phyloP scores from a whole-genome alignment of 2,797 vertebrate genomes.

The Hybognathus amarus region DNA sequence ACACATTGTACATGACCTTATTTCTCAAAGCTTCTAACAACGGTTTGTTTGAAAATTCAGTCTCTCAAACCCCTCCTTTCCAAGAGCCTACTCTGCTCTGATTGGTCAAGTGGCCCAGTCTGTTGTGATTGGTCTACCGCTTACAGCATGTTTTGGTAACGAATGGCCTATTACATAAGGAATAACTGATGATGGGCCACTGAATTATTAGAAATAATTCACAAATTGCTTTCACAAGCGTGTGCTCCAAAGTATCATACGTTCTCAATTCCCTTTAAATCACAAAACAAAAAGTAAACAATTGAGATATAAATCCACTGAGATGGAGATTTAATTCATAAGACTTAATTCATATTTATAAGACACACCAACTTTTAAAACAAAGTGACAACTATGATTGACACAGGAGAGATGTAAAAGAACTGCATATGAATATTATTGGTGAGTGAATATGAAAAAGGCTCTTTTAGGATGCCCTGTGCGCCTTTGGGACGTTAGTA shows the following conservation, averaged over 20 bases:
- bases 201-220: neutral
- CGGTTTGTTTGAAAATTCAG: neutral
- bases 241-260: neutral
- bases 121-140: neutral
- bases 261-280: neutral
- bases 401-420: constrained; percentile 23
- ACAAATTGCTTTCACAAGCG: neutral
- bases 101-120: neutral
- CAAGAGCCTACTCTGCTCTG: neutral
- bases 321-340: too few relatives aligned
- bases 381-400: too few relatives aligned
- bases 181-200: too few relatives aligned
- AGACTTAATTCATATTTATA: constrained; percentile 1
- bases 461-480: constrained; percentile 24
- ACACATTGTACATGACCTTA: neutral
- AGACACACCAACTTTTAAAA: neutral
- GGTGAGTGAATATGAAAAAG: constrained; percentile 34
- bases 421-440: constrained; percentile 53
- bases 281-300: neutral
- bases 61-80: neutral
- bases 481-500: constrained; percentile 47
- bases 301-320: neutral
- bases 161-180: neutral
- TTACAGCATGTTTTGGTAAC: neutral
- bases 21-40: neutral